Evolutionary conservation across 2,113 vertebrate species (phyloP), one percentile per base, ranked within the genome.

Genomic region (Strix uralensis): DNA sequence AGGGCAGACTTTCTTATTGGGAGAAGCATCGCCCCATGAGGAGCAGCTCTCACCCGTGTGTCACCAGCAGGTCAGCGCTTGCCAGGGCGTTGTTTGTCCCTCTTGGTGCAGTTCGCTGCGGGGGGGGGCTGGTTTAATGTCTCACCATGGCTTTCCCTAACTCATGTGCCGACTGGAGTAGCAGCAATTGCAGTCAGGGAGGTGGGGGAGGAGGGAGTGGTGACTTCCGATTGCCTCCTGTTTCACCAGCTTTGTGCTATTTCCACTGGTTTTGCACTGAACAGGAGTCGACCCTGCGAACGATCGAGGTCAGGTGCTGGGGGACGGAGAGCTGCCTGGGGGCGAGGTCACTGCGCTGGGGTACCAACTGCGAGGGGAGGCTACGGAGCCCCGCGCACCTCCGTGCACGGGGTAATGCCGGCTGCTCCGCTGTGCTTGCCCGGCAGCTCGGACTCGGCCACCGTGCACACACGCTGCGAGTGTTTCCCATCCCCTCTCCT

Each of bases 211-310:
- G 72, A 49, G 49, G 52, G n/a, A 34, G n/a, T 27, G 36, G 22
- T 25, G 49, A 32, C n/a, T 82, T 52, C 88, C 21, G 73, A n/a
- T 47, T n/a, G 94, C 83, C 34, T 82, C 62, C 0, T 54, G 49
- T 94, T 95, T 90, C 81, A 29, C 30, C 49, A 29, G 61, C 59
- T 89, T 78, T 72, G 77, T 84, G 79, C 61, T 40, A 26, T 81
- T 88, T 52, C n/a, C 75, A 96, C 96, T 38, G 97, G 96, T 96
- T 96, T 96, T 94, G 75, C 79, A 42, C 46, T 71, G 94, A 44
- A 40, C 71, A 82, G 80, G 75, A 69, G 49, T 13, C 52, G 62
- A 55, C 74, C 59, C 58, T 85, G 82, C 27, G 6, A 59, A 22
- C 9, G 27, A 63, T 27, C 92, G 94, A 97, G 91, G 97, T 95